Evolutionary conservation across 2,797 vertebrate genomes (phyloP).

Genomic region (Takifugu ocellatus): DNA sequence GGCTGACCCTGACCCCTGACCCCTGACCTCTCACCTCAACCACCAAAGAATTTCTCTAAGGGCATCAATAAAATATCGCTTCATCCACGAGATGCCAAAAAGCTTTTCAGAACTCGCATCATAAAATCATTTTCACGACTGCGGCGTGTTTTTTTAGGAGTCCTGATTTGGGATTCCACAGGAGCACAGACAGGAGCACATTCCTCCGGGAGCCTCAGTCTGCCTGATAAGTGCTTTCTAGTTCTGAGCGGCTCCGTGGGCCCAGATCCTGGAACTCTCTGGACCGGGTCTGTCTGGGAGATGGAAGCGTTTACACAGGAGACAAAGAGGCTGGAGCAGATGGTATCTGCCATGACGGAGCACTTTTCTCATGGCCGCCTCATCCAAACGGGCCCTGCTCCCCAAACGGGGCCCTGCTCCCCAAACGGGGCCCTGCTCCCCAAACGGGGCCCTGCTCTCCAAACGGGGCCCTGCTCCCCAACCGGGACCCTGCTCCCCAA

Average conservation of each 20-base stretch:
- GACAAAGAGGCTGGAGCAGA: constrained; percentile 42
- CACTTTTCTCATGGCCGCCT: constrained; percentile 36
- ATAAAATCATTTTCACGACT: neutral
- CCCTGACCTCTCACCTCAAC: constrained; percentile 24
- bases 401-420: too few species aligned
- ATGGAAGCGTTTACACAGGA: constrained; percentile 44
- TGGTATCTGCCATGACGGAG: constrained; percentile 51
- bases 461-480: too few species aligned
- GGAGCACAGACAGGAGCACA: constrained; percentile 53
- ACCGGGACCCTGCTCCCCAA: too few species aligned
- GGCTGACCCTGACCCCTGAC: constrained; percentile 44
- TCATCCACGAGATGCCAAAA: constrained; percentile 10
- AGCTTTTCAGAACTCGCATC: constrained; percentile 24
- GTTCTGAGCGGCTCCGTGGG: constrained; percentile 41
- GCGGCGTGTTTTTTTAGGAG: constrained; percentile 2
- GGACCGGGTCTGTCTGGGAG: constrained; percentile 37
- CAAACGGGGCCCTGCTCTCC: too few species aligned
- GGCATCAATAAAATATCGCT: constrained; percentile 39
- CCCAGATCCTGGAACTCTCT: constrained; percentile 35
- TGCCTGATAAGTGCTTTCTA: constrained; percentile 45
- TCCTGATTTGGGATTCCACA: constrained; percentile 54
- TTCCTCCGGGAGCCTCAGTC: constrained; percentile 54
- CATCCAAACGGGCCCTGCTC: too few species aligned
- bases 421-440: too few species aligned
- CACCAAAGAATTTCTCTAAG: constrained; percentile 47